Evolutionary conservation across 1,140 invertebrate species (phyloP).

Genomic region (Drosophila sproati): DNA sequence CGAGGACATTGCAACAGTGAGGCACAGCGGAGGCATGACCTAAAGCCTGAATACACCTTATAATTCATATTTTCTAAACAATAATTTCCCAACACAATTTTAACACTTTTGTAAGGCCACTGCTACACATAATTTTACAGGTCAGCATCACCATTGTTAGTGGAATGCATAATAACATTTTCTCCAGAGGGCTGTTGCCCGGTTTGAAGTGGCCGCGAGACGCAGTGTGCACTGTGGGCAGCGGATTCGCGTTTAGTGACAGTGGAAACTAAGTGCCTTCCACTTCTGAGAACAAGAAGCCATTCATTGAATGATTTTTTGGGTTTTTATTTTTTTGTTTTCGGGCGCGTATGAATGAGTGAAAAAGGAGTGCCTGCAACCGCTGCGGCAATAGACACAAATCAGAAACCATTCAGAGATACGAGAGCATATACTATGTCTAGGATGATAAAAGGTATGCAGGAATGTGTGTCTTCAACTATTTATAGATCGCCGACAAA

Average conservation of each 20-base stretch:
- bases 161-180: slow-evolving; percentile 14
- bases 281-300: slow-evolving; percentile 30
- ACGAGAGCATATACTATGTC: not conserved
- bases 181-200: slow-evolving; percentile 22
- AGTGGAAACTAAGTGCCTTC: slow-evolving; percentile 31
- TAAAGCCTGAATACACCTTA: slow-evolving; percentile 31
- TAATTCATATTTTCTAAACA: slow-evolving; percentile 61
- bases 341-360: slow-evolving; percentile 30
- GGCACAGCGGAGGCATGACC: slow-evolving; percentile 34
- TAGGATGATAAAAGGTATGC: slow-evolving; percentile 49
- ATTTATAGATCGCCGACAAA: slow-evolving; percentile 53
- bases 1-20: slow-evolving; percentile 28
- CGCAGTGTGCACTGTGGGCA: slow-evolving; percentile 32
- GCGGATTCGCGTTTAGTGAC: slow-evolving; percentile 21
- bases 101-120: slow-evolving; percentile 52
- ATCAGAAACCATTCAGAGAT: slow-evolving; percentile 41
- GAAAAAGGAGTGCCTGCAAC: slow-evolving; percentile 41
- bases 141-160: slow-evolving; percentile 34
- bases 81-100: slow-evolving; percentile 35
- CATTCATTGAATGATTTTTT: slow-evolving; percentile 46
- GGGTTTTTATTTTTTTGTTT: slow-evolving; percentile 1
- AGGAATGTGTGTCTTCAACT: slow-evolving; percentile 40
- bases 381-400: slow-evolving; percentile 28
- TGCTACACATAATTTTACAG: slow-evolving; percentile 30
- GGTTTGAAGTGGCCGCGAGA: slow-evolving; percentile 58